A percentile compares a stretch with the other conserved stretches of the same genome.
Evolutionary conservation across 2,888 invertebrate genomes (phyloP).

Genomic region (Cephus nigrinus): DNA sequence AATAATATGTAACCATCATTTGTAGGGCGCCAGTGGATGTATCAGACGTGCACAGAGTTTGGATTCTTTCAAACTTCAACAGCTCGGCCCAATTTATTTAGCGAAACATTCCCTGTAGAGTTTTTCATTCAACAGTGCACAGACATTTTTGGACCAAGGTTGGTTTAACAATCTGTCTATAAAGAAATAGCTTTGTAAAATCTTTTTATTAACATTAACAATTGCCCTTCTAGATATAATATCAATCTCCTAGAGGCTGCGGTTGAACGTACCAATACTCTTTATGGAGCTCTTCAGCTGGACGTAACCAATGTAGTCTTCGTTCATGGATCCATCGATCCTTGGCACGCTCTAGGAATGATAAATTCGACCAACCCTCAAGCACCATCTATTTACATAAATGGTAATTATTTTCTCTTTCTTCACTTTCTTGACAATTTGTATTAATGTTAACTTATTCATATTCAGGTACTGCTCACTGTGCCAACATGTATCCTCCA

Average conservation of each 20-base stretch:
- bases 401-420: slow-evolving; percentile 68
- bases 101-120: slow-evolving; percentile 78
- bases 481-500: slow-evolving; percentile 92
- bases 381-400: slow-evolving; percentile 79
- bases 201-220: neutral
- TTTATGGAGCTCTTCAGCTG: slow-evolving; percentile 82
- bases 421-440: neutral
- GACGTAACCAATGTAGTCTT: slow-evolving; percentile 80
- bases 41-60: slow-evolving; percentile 96
- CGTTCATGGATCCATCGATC: slow-evolving; percentile 90
- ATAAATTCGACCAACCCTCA: slow-evolving; percentile 69
- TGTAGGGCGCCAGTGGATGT: slow-evolving; percentile 87
- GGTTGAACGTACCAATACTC: slow-evolving; percentile 79
- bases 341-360: slow-evolving; percentile 86
- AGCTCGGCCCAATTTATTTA: slow-evolving; percentile 75
- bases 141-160: slow-evolving; percentile 85
- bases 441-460: slow-evolving; percentile 13
- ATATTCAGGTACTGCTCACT: slow-evolving; percentile 88
- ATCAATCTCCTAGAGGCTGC: slow-evolving; percentile 71
- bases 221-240: slow-evolving; percentile 69
- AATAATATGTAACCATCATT: neutral
- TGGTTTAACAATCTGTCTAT: slow-evolving; percentile 43
- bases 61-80: slow-evolving; percentile 94
- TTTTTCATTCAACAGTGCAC: slow-evolving; percentile 85
- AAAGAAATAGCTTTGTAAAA: neutral